phyloP scores from a whole-genome alignment of 2,113 vertebrate species.

The Geococcyx californianus region DNA sequence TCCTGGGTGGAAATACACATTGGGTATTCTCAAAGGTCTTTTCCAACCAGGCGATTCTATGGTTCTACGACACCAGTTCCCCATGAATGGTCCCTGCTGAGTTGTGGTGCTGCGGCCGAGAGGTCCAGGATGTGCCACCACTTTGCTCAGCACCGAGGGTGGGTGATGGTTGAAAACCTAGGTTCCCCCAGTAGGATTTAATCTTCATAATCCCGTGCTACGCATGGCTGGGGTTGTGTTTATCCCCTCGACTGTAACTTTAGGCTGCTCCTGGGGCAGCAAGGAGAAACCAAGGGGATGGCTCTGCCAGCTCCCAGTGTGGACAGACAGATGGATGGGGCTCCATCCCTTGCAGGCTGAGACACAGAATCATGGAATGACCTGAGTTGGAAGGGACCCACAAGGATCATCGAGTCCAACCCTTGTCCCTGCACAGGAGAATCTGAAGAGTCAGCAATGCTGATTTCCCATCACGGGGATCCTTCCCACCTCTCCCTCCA shows the following conservation, averaged over 20 bases:
- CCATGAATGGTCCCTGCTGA: accelerated
- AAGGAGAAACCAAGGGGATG: background rate
- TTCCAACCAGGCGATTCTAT: too few relatives aligned
- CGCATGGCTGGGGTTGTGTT: background rate
- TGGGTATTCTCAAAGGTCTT: too few relatives aligned
- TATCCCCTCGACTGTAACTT: background rate
- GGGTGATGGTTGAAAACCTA: background rate
- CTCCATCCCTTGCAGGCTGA: accelerated
- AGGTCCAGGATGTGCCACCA: accelerated
- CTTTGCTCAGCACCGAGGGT: accelerated
- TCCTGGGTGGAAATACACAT: background rate
- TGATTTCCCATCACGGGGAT: accelerated
- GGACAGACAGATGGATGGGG: accelerated
- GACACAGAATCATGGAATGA: background rate
- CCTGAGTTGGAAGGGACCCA: too few relatives aligned
- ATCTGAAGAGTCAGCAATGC: background rate
- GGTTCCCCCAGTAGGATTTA: background rate
- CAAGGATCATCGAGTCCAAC: too few relatives aligned
- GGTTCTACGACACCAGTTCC: background rate
- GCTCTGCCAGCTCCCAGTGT: background rate
- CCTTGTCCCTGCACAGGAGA: too few relatives aligned
- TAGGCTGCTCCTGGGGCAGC: background rate
- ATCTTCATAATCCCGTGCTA: background rate
- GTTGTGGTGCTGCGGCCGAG: background rate
- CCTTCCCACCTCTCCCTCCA: background rate